These are phyloP conservation scores for Meteorus sp. DNA, from an alignment of 1,140 invertebrate species.

Conservation along the genomic window DNA sequence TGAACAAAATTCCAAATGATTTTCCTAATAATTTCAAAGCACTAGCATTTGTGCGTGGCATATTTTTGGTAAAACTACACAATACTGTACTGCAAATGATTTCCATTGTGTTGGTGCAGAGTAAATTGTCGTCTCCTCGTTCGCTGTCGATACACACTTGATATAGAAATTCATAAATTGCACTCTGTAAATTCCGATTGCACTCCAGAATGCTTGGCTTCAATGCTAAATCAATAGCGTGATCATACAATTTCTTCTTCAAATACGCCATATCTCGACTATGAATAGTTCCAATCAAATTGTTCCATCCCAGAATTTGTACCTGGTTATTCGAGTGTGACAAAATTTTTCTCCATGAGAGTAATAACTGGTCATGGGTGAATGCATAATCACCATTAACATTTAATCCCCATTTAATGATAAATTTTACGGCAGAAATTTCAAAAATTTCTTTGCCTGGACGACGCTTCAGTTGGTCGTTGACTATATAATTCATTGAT, in stretches of 20 bases:
- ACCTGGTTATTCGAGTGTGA: constrained; percentile 34
- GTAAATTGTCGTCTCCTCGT: too few species aligned
- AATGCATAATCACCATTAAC: not conserved
- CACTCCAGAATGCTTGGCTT: too few species aligned
- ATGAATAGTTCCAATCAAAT: constrained; percentile 31
- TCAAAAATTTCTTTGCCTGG: constrained; percentile 43
- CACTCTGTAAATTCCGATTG: constrained; percentile 40
- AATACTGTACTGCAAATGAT: not conserved
- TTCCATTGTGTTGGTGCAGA: too few species aligned
- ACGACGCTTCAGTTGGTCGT: constrained; percentile 31
- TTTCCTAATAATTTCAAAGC: constrained; percentile 43
- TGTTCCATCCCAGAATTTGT: constrained; percentile 38
- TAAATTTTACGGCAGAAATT: constrained; percentile 32
- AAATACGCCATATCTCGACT: not conserved
- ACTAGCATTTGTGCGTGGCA: constrained; percentile 34
- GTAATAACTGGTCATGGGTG: not conserved
- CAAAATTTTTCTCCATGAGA: constrained; percentile 27
- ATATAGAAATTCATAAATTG: constrained; percentile 42
- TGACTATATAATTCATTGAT: constrained; percentile 27
- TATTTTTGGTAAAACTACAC: constrained; percentile 4
- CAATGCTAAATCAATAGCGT: constrained; percentile 22
- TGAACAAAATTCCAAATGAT: constrained; percentile 32
- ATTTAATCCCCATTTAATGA: constrained; percentile 20
- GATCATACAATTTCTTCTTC: constrained; percentile 21
- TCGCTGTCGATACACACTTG: too few species aligned